phyloP scores from a whole-genome alignment of 2,113 vertebrate genomes.

The Glaucomys volans region DNA sequence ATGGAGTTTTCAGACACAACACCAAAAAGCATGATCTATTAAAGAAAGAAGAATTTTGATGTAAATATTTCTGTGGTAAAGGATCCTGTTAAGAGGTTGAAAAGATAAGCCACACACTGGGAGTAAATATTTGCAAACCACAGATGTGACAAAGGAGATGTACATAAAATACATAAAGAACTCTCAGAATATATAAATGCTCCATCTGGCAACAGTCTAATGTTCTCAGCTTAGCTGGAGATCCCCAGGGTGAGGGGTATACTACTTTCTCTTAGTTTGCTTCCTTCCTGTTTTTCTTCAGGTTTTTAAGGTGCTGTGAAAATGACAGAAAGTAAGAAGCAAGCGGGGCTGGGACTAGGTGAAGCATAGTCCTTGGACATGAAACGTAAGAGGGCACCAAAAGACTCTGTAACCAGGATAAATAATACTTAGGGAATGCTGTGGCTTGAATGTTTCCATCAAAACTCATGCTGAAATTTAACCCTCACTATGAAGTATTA shows the following conservation, averaged over 20 bases:
- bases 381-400: not conserved
- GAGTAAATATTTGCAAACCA: not conserved
- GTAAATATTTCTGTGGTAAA: not conserved
- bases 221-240: not conserved
- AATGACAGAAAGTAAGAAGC: not conserved
- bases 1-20: not conserved
- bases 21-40: not conserved
- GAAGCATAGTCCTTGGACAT: not conserved
- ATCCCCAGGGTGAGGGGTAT: accelerated
- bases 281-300: not conserved
- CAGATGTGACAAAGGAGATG: too few relatives aligned
- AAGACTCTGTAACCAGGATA: not conserved
- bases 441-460: not conserved
- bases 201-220: not conserved
- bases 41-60: not conserved
- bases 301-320: not conserved
- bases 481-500: not conserved
- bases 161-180: not conserved
- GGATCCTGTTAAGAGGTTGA: not conserved
- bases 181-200: not conserved
- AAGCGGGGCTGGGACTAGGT: not conserved
- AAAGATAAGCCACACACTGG: not conserved
- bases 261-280: not conserved
- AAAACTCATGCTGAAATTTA: not conserved
- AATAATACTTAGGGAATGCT: not conserved